These are phyloP conservation scores for Porites lobata DNA, from an alignment of 92 coral and sea anemone genomes.

Conservation along the genomic window DNA sequence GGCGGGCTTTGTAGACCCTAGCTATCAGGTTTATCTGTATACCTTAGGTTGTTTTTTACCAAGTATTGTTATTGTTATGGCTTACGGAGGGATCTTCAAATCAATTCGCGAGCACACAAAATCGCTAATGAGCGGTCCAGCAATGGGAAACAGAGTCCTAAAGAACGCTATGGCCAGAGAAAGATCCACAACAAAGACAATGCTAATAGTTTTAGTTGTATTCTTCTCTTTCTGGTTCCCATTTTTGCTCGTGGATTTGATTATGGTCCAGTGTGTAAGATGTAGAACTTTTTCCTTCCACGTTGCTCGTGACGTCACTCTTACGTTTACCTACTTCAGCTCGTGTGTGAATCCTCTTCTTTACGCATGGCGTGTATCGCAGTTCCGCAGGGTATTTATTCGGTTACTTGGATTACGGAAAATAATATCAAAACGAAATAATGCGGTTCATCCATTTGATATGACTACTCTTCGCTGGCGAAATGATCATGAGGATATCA, in stretches of 20 bases:
- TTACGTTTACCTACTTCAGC: conserved; percentile 91
- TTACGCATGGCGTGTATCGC: conserved; percentile 84
- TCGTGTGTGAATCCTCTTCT: conserved; percentile 84
- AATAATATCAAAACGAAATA: conserved; percentile 21
- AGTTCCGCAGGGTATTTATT: conserved; percentile 81
- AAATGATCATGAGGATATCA: background rate
- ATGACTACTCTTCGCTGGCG: conserved; percentile 5
- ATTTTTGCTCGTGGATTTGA: conserved; percentile 73
- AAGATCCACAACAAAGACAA: conserved; percentile 87
- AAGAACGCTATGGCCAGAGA: conserved; percentile 80
- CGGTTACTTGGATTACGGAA: conserved; percentile 63
- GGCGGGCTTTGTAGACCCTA: conserved; percentile 64
- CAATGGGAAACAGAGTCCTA: conserved; percentile 63
- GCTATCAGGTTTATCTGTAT: conserved; percentile 79
- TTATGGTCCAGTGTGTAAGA: conserved; percentile 83
- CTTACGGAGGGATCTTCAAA: conserved; percentile 74
- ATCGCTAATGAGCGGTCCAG: conserved; percentile 57
- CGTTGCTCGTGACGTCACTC: conserved; percentile 78
- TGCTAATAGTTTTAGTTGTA: conserved; percentile 75
- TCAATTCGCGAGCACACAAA: conserved; percentile 76
- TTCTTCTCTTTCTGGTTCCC: conserved; percentile 86
- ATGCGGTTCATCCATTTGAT: conserved; percentile 26
- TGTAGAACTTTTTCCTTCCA: conserved; percentile 63
- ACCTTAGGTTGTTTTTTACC: conserved; percentile 79
- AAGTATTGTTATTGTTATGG: conserved; percentile 58